These are phyloP conservation scores for Cotesia chilonis DNA, from an alignment of 1,140 invertebrate genomes.

Conservation along the genomic window DNA sequence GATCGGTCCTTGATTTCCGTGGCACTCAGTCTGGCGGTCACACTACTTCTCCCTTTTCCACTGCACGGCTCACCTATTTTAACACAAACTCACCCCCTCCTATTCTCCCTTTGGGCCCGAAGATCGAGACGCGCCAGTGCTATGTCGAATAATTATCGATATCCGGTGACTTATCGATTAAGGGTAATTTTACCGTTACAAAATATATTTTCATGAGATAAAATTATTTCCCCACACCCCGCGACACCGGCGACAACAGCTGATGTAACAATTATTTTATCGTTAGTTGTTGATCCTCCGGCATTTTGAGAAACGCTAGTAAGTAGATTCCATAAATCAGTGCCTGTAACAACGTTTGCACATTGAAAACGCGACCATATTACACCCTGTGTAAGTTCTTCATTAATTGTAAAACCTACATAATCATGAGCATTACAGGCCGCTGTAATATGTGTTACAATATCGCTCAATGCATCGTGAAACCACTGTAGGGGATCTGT, in stretches of 20 bases:
- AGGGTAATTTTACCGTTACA: too few species aligned
- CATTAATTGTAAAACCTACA: neutral
- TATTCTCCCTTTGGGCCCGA: too few species aligned
- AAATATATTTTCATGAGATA: constrained; percentile 15
- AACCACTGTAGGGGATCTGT: too few species aligned
- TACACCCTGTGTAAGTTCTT: neutral
- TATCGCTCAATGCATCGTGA: too few species aligned
- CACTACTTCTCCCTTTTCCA: too few species aligned
- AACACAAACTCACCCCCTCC: too few species aligned
- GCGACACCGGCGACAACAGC: constrained; percentile 10
- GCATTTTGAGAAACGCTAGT: constrained; percentile 19
- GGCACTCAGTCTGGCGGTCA: too few species aligned
- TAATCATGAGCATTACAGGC: constrained; percentile 9
- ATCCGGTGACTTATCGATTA: too few species aligned
- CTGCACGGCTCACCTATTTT: too few species aligned
- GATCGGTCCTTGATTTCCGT: too few species aligned
- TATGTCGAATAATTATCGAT: too few species aligned
- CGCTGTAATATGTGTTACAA: constrained; percentile 5
- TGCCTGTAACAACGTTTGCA: neutral
- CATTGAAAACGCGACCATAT: constrained; percentile 11
- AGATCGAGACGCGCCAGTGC: too few species aligned
- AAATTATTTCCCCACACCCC: neutral
- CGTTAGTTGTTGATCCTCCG: neutral
- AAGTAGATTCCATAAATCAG: constrained; percentile 23
- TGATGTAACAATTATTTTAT: constrained; percentile 4